Evolutionary conservation across 2,113 vertebrate genomes (phyloP).

Genomic region (Apodemus speciosus): DNA sequence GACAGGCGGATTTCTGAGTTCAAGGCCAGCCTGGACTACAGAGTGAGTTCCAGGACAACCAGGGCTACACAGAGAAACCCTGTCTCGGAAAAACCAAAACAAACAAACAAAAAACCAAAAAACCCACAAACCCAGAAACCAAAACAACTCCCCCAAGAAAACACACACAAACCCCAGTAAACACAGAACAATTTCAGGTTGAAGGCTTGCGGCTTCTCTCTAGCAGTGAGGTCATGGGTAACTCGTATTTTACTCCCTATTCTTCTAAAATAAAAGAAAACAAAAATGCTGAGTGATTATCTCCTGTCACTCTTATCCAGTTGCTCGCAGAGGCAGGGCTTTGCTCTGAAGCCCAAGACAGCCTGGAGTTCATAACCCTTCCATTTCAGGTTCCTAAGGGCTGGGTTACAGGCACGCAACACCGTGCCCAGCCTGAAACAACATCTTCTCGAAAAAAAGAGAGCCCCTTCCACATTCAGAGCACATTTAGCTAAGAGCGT

Average conservation of each 20-base stretch:
- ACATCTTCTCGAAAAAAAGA: background rate
- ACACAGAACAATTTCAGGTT: too few relatives aligned
- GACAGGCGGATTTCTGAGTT: too few relatives aligned
- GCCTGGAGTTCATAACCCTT: background rate
- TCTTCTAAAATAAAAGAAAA: background rate
- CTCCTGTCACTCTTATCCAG: background rate
- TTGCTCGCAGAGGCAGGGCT: background rate
- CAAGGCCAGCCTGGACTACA: too few relatives aligned
- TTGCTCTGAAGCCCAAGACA: background rate
- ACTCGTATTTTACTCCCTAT: background rate
- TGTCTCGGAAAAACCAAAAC: too few relatives aligned
- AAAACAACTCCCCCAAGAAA: background rate
- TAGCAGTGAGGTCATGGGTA: background rate
- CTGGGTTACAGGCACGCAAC: too few relatives aligned
- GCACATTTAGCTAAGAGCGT: background rate
- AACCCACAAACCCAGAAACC: background rate
- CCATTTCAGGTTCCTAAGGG: background rate
- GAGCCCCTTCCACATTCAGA: background rate
- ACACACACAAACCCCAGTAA: background rate
- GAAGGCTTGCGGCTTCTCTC: background rate
- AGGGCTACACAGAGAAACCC: background rate
- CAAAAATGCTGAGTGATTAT: background rate
- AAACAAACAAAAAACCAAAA: background rate
- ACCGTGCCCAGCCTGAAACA: background rate
- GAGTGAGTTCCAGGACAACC: too few relatives aligned